Evolutionary conservation across 2,888 invertebrate genomes (phyloP).

Genomic region (Arctia plantaginis): DNA sequence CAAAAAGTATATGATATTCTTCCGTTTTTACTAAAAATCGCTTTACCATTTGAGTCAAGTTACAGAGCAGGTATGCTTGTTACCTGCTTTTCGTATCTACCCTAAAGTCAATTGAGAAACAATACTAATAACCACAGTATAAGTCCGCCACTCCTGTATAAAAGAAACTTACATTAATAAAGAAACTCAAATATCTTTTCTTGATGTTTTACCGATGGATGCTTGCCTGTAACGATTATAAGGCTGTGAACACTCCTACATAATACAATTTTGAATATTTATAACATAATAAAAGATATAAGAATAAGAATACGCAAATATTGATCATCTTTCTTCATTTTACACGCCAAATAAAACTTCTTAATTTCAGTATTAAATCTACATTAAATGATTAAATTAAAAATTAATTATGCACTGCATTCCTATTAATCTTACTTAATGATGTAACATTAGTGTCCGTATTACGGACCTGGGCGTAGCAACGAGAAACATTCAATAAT

Average conservation of each 20-base stretch:
- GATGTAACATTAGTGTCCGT: slow-evolving; percentile 16
- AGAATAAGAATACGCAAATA: neutral
- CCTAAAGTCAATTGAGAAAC: too few species aligned
- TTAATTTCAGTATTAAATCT: neutral
- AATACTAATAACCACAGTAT: neutral
- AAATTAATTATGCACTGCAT: slow-evolving; percentile 8
- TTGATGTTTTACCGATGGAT: neutral
- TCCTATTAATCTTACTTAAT: slow-evolving; percentile 13
- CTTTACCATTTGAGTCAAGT: neutral
- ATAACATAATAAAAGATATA: too few species aligned
- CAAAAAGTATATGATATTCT: neutral
- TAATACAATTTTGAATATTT: too few species aligned
- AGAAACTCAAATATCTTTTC: neutral
- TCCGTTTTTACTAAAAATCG: neutral
- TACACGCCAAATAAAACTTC: neutral
- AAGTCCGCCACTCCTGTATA: neutral
- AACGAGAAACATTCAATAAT: slow-evolving; percentile 32
- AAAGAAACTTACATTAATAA: neutral
- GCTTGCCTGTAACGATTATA: neutral
- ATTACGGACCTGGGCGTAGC: slow-evolving; percentile 10
- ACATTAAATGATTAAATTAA: neutral
- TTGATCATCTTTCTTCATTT: neutral
- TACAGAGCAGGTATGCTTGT: too few species aligned
- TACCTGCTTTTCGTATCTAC: too few species aligned
- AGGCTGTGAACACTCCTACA: neutral